phyloP scores from a whole-genome alignment of 2,888 invertebrate species.

The Ptilodon capucinus region DNA sequence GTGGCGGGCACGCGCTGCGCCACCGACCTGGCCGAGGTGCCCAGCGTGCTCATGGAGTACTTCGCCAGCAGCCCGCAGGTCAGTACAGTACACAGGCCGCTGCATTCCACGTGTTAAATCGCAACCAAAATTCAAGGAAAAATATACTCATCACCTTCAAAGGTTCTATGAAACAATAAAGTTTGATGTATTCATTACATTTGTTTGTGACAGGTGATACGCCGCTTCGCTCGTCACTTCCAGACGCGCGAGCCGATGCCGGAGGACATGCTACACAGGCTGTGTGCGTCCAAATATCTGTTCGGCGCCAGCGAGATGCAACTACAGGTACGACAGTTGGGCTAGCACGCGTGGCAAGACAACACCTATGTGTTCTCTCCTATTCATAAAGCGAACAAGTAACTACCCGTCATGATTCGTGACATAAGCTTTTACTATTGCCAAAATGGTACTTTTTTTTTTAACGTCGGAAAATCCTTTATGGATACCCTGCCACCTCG shows the following conservation, averaged over 20 bases:
- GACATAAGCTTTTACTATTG: too few species aligned
- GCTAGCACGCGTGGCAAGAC: too few species aligned
- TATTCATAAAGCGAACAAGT: neutral
- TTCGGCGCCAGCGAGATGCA: constrained; percentile 96
- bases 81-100: neutral
- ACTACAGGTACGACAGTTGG: constrained; percentile 83
- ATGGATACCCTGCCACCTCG: too few species aligned
- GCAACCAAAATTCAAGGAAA: too few species aligned
- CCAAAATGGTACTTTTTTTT: too few species aligned
- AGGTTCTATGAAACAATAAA: too few species aligned
- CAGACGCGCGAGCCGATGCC: constrained; percentile 91
- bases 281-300: constrained; percentile 93
- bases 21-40: constrained; percentile 99
- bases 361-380: too few species aligned
- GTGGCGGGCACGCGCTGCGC: constrained; percentile 98
- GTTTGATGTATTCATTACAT: too few species aligned
- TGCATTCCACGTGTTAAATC: too few species aligned
- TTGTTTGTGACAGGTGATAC: constrained; percentile 82
- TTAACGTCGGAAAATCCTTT: too few species aligned
- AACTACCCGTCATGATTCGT: too few species aligned
- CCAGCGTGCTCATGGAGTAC: constrained; percentile 99
- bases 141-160: too few species aligned
- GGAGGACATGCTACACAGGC: constrained; percentile 88
- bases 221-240: constrained; percentile 94
- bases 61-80: constrained; percentile 93